phyloP scores from a whole-genome alignment of 2,888 invertebrate species.

The Cenopis cana region DNA sequence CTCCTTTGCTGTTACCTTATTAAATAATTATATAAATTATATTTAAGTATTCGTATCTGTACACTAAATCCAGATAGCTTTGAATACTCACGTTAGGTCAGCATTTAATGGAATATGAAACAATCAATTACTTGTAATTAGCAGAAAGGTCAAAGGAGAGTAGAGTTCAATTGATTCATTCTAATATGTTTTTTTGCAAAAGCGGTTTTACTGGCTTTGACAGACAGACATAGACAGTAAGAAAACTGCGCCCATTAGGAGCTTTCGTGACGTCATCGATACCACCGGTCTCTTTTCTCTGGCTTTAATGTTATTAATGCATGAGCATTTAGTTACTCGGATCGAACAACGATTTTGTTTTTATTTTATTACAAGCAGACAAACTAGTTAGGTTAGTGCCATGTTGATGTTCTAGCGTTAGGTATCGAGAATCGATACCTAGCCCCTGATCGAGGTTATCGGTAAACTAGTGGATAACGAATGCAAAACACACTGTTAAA shows the following conservation, averaged over 20 bases:
- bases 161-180: neutral
- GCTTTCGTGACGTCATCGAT: too few species aligned
- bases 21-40: too few species aligned
- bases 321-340: neutral
- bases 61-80: too few species aligned
- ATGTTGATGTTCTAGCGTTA: constrained; percentile 45
- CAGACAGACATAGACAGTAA: too few species aligned
- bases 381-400: constrained; percentile 31
- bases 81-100: too few species aligned
- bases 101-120: too few species aligned
- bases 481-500: constrained; percentile 36
- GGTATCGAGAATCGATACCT: constrained; percentile 26
- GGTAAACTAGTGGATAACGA: constrained; percentile 40
- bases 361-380: constrained; percentile 26
- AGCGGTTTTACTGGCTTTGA: too few species aligned
- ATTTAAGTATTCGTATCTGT: too few species aligned
- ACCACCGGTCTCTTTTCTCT: neutral
- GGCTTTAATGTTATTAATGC: neutral
- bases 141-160: neutral
- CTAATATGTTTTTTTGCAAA: too few species aligned
- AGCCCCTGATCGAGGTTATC: constrained; percentile 48
- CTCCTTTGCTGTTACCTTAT: too few species aligned
- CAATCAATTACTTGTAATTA: neutral
- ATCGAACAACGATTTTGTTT: constrained; percentile 1
- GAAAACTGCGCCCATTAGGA: too few species aligned